phyloP scores from a whole-genome alignment of 2,888 invertebrate genomes.

The Agrilus cyanescens region DNA sequence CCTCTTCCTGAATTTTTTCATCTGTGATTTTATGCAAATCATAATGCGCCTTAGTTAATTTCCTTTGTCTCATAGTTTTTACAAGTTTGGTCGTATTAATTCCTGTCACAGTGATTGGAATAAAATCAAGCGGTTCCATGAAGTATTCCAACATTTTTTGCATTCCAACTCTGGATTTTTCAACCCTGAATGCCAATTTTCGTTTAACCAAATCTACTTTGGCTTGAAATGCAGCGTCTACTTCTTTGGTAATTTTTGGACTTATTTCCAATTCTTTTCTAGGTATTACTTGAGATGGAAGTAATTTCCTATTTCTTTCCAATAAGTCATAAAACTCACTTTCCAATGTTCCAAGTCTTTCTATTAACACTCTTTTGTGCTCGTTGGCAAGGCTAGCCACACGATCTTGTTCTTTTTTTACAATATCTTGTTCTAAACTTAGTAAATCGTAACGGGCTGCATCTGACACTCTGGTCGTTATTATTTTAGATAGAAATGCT shows the following conservation, averaged over 20 bases:
- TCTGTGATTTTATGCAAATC: constrained; percentile 45
- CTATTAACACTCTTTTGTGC: constrained; percentile 49
- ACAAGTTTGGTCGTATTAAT: constrained; percentile 40
- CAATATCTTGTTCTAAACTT: constrained; percentile 56
- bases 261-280: constrained; percentile 56
- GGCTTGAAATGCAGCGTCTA: constrained; percentile 45
- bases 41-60: constrained; percentile 45
- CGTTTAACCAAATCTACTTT: constrained; percentile 50
- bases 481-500: neutral
- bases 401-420: constrained; percentile 52
- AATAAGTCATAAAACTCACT: constrained; percentile 12
- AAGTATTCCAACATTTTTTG: constrained; percentile 48
- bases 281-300: constrained; percentile 44
- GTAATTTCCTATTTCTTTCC: constrained; percentile 43
- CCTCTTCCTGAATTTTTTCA: constrained; percentile 45
- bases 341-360: constrained; percentile 27
- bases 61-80: constrained; percentile 50
- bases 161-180: constrained; percentile 50
- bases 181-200: constrained; percentile 57
- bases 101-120: constrained; percentile 47
- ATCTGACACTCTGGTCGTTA: constrained; percentile 26
- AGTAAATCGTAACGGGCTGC: constrained; percentile 28
- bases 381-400: constrained; percentile 49
- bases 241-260: constrained; percentile 49
- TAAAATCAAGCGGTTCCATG: constrained; percentile 51